phyloP scores from a whole-genome alignment of 2,888 invertebrate species.

The Chaitophorus viminalis region DNA sequence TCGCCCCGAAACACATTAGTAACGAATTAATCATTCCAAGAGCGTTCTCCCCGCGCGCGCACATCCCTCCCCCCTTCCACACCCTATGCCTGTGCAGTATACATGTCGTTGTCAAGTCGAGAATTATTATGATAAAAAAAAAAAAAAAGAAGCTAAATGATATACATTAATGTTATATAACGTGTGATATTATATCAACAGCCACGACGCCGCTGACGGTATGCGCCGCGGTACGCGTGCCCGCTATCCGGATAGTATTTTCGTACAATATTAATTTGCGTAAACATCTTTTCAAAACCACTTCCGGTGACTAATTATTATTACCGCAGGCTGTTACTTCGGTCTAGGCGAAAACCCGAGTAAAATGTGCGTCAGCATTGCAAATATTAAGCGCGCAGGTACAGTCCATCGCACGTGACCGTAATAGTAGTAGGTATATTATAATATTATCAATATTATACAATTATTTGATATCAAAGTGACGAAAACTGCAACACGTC shows the following conservation, averaged over 20 bases:
- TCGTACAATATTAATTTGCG: neutral
- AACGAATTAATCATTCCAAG: slow-evolving; percentile 9
- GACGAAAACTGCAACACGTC: no score
- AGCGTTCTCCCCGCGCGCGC: neutral
- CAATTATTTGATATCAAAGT: no score
- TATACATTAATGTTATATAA: no score
- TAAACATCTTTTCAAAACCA: neutral
- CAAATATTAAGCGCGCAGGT: no score
- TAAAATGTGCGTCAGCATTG: no score
- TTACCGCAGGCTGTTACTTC: neutral
- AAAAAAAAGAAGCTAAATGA: no score
- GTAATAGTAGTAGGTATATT: no score
- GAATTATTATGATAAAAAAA: neutral
- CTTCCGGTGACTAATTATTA: neutral
- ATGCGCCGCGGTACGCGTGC: no score
- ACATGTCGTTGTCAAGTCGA: neutral
- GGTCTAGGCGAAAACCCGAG: neutral
- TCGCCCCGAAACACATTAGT: neutral
- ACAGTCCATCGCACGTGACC: no score
- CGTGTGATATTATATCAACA: neutral
- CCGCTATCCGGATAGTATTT: neutral
- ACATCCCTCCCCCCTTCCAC: no score
- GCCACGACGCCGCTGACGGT: neutral
- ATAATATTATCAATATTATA: no score
- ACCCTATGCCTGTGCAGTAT: no score